Percentiles rank a stretch among this genome's conserved stretches.
Conservation (phyloP, 2,888 invertebrate genomes). For the Cryptus viduatorius region DNA sequence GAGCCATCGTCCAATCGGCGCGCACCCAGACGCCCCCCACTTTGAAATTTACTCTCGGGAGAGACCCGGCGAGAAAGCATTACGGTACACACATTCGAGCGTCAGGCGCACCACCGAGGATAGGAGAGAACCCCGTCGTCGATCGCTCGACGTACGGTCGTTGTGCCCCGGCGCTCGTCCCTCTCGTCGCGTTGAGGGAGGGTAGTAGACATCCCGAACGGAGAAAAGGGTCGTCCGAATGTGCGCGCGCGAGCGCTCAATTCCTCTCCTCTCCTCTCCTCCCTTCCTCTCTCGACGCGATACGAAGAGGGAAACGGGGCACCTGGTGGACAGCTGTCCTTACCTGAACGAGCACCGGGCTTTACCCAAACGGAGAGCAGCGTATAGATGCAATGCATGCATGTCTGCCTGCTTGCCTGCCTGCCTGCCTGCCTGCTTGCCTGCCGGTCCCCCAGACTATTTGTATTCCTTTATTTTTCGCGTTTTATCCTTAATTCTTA, state of each 20-base stretch:
- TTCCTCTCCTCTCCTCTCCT: slow-evolving; percentile 40
- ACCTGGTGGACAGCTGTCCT: slow-evolving; percentile 84
- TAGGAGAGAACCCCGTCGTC: slow-evolving; percentile 16
- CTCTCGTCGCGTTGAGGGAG: slow-evolving; percentile 27
- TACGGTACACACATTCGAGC: slow-evolving; percentile 37
- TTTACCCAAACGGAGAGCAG: slow-evolving; percentile 71
- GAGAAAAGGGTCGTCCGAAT: slow-evolving; percentile 64
- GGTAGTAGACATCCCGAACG: slow-evolving; percentile 37
- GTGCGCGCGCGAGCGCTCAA: not conserved
- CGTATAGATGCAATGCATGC: slow-evolving; percentile 11
- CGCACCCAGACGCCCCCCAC: slow-evolving; percentile 56
- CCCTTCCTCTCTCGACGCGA: slow-evolving; percentile 53
- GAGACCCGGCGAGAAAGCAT: slow-evolving; percentile 38
- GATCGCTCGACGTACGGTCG: slow-evolving; percentile 23
- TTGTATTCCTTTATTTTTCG: slow-evolving; percentile 30
- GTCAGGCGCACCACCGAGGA: slow-evolving; percentile 16
- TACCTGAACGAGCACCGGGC: slow-evolving; percentile 81
- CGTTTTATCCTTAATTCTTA: slow-evolving; percentile 41
- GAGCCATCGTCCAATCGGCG: slow-evolving; percentile 82
- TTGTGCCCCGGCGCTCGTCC: not conserved
- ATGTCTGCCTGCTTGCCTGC: slow-evolving; percentile 38
- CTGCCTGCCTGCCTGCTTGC: slow-evolving; percentile 41
- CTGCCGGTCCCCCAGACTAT: slow-evolving; percentile 1
- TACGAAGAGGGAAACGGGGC: slow-evolving; percentile 72
- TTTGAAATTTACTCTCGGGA: not conserved